phyloP scores from a whole-genome alignment of 2,113 vertebrate species.

The Cyprinodon brontotheroides region DNA sequence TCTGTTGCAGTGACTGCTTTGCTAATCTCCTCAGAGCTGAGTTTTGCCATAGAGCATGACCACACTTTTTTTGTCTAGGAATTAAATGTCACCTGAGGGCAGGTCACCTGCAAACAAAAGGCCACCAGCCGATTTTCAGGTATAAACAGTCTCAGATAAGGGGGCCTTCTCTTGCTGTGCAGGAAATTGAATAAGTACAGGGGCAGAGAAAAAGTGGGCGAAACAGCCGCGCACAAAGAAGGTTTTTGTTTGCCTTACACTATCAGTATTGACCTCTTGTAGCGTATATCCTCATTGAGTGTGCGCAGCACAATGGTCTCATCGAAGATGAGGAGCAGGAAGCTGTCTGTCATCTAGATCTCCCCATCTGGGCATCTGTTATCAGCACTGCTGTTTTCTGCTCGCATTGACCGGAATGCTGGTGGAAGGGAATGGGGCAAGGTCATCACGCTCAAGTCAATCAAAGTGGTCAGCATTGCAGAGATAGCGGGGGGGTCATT shows the following conservation, averaged over 20 bases:
- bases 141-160: slow-evolving; percentile 79
- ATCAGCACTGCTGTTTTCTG: slow-evolving; percentile 70
- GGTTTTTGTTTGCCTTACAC: slow-evolving; percentile 73
- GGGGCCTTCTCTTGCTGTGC: slow-evolving; percentile 66
- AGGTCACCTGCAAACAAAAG: slow-evolving; percentile 81
- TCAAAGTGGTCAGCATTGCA: slow-evolving; percentile 69
- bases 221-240: slow-evolving; percentile 71
- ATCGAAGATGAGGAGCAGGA: slow-evolving; percentile 68
- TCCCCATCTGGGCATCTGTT: slow-evolving; percentile 68
- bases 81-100: slow-evolving; percentile 78
- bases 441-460: slow-evolving; percentile 71
- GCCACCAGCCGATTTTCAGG: slow-evolving; percentile 74
- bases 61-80: slow-evolving; percentile 69
- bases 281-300: slow-evolving; percentile 57
- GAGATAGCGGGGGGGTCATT: slow-evolving; percentile 57
- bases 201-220: slow-evolving; percentile 52
- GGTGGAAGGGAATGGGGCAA: slow-evolving; percentile 67
- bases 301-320: slow-evolving; percentile 58
- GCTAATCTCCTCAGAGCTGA: slow-evolving; percentile 72
- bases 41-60: slow-evolving; percentile 68
- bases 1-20: slow-evolving; percentile 66
- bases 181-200: slow-evolving; percentile 78
- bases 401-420: slow-evolving; percentile 63
- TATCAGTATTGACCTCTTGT: slow-evolving; percentile 70
- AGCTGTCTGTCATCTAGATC: slow-evolving; percentile 70